A percentile compares a stretch with the other conserved stretches of the same genome.
Evolutionary conservation across 2,113 vertebrate genomes (phyloP).

Genomic region (Egretta garzetta): DNA sequence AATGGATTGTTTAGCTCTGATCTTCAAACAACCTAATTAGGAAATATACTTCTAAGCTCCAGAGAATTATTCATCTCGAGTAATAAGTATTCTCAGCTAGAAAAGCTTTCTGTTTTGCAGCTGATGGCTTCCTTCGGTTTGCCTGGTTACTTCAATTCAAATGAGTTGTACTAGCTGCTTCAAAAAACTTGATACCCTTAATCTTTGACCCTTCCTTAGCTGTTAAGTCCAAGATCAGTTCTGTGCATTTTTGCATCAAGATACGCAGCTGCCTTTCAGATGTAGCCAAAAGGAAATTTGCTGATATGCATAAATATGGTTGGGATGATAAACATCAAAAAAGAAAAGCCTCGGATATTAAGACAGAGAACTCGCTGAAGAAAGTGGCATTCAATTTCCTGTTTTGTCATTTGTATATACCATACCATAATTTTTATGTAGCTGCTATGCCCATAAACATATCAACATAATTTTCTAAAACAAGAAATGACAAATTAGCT

Average conservation of each 20-base stretch:
- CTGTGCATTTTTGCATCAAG: slow-evolving; percentile 32
- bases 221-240: slow-evolving; percentile 38
- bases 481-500: slow-evolving; percentile 75
- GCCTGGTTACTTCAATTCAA: background rate
- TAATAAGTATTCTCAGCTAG: background rate
- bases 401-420: slow-evolving; percentile 64
- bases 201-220: background rate
- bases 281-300: slow-evolving; percentile 71
- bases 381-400: slow-evolving; percentile 75
- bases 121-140: background rate
- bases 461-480: slow-evolving; percentile 61
- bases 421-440: slow-evolving; percentile 61
- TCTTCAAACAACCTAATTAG: background rate
- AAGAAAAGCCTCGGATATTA: slow-evolving; percentile 65
- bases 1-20: background rate
- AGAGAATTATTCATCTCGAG: background rate
- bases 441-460: slow-evolving; percentile 59
- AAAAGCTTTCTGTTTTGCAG: background rate
- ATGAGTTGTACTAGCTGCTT: background rate
- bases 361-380: slow-evolving; percentile 27
- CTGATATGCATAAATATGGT: slow-evolving; percentile 70
- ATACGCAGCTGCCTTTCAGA: slow-evolving; percentile 66
- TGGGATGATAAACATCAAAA: slow-evolving; percentile 69
- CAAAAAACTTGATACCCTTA: background rate
- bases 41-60: background rate